Percentiles rank a stretch among this genome's conserved stretches.
phyloP scores from a whole-genome alignment of 1,140 invertebrate species.

The Drosophila prosaltans region DNA sequence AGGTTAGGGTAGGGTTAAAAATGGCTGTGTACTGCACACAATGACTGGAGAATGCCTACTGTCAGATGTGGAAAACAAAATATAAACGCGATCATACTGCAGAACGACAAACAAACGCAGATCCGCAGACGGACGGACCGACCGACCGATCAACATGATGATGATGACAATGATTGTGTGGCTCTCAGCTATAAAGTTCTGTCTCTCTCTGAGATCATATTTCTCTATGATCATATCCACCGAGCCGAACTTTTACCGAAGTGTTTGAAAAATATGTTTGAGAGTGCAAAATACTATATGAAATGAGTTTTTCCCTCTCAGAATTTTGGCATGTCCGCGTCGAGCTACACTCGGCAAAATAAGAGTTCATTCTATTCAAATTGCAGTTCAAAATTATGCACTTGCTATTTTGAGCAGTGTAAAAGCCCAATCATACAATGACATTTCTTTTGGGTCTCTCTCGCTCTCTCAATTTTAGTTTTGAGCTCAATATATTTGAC shows the following conservation, averaged over 20 bases:
- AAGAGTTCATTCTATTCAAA: too few species aligned
- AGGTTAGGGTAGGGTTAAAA: not conserved
- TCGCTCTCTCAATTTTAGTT: not conserved
- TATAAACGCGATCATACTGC: constrained; percentile 48
- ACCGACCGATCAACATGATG: constrained; percentile 6
- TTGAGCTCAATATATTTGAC: constrained; percentile 45
- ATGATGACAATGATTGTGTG: constrained; percentile 21
- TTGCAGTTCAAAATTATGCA: too few species aligned
- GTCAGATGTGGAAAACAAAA: constrained; percentile 18
- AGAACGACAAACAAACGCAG: constrained; percentile 34
- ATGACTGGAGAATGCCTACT: constrained; percentile 67
- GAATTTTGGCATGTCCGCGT: too few species aligned
- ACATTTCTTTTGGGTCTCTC: not conserved
- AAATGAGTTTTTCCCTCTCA: too few species aligned
- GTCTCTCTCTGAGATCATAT: constrained; percentile 9
- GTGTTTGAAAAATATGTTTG: too few species aligned
- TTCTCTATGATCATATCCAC: not conserved
- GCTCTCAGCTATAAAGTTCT: not conserved
- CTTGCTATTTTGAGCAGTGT: too few species aligned
- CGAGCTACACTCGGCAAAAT: too few species aligned
- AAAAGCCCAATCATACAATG: too few species aligned
- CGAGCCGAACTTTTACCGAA: too few species aligned
- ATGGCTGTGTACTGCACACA: constrained; percentile 53
- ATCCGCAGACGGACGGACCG: not conserved
- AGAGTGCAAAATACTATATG: too few species aligned